phyloP scores from a whole-genome alignment of 1,140 invertebrate species.

The Epicauta chinensis region DNA sequence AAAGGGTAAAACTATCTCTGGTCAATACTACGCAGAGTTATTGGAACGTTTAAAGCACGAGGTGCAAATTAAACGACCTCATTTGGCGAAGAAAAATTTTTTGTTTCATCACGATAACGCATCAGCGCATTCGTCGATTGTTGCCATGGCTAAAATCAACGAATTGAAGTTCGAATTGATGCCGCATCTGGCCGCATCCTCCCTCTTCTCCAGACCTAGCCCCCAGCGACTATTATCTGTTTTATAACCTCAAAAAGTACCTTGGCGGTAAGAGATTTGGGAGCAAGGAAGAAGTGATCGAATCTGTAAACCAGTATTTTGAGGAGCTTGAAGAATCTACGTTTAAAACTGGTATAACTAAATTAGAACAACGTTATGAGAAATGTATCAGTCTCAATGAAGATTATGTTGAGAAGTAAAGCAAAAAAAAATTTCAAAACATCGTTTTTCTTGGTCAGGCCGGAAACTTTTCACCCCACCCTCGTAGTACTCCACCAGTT shows the following conservation, averaged over 20 bases:
- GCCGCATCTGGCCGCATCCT: slow-evolving; percentile 40
- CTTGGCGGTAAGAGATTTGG: slow-evolving; percentile 30
- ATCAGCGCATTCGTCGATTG: slow-evolving; percentile 28
- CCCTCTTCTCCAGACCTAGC: slow-evolving; percentile 40
- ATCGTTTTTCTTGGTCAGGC: slow-evolving; percentile 14
- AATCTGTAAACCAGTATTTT: slow-evolving; percentile 27
- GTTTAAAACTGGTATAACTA: slow-evolving; percentile 21
- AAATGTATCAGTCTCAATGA: slow-evolving; percentile 26
- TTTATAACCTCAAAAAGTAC: slow-evolving; percentile 22
- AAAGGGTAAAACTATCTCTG: slow-evolving; percentile 35
- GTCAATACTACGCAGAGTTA: slow-evolving; percentile 34
- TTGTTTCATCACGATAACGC: slow-evolving; percentile 30
- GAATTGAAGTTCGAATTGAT: slow-evolving; percentile 36
- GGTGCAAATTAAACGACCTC: slow-evolving; percentile 32
- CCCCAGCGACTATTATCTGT: slow-evolving; percentile 18
- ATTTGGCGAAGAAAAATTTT: slow-evolving; percentile 36
- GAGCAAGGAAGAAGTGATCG: too few relatives aligned
- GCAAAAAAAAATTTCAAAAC: slow-evolving; percentile 8
- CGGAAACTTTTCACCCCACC: slow-evolving; percentile 13
- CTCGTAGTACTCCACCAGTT: too few relatives aligned
- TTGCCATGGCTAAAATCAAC: slow-evolving; percentile 37
- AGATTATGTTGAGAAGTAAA: slow-evolving; percentile 29
- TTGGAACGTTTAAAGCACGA: slow-evolving; percentile 40
- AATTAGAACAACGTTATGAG: slow-evolving; percentile 22
- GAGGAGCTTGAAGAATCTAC: slow-evolving; percentile 14